Percentiles rank a stretch among this genome's conserved stretches.
These are phyloP conservation scores for Macropus fuliginosus DNA, from an alignment of 2,797 vertebrate genomes.

Conservation along the genomic window DNA sequence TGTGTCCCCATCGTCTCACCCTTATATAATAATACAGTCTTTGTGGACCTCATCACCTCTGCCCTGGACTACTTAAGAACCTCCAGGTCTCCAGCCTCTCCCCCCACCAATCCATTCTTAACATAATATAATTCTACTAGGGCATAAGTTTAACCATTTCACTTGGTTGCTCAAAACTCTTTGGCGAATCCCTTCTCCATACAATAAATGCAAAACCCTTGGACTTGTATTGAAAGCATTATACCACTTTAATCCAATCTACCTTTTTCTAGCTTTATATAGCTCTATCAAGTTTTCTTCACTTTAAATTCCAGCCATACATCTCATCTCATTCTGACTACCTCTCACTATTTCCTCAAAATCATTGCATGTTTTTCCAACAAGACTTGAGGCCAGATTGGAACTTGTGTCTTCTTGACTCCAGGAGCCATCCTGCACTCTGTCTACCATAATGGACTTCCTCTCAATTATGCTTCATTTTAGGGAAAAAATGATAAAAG, in stretches of 20 bases:
- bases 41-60: no score
- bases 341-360: no score
- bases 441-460: no score
- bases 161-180: neutral
- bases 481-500: neutral
- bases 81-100: neutral
- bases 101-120: neutral
- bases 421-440: no score
- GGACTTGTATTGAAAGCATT: neutral
- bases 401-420: no score
- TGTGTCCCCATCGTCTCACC: no score
- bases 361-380: no score
- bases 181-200: neutral
- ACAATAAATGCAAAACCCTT: neutral
- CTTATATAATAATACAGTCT: no score
- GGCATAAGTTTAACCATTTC: neutral
- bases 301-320: no score
- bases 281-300: neutral
- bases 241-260: neutral
- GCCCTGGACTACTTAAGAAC: no score
- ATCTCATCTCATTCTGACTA: no score
- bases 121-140: neutral
- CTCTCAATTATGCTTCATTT: constrained; percentile 16
- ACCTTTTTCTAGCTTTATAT: neutral
- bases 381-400: no score